Conservation (phyloP, 2,888 invertebrate genomes). For the Hypena proboscidalis region DNA sequence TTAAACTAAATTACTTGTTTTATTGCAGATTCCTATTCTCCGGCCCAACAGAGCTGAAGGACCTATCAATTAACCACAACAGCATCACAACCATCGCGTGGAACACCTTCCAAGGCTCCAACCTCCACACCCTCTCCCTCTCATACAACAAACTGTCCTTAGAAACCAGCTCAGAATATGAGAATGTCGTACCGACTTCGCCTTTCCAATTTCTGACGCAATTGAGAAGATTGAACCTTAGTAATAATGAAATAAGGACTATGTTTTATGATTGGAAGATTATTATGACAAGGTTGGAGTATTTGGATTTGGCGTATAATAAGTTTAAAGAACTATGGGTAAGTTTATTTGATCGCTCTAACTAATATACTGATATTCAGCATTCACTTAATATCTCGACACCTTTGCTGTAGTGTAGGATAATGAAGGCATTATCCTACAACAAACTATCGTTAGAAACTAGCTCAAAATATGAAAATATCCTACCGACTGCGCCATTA, state of each 20-base stretch:
- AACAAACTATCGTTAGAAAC: too few relatives aligned
- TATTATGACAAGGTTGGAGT: background rate
- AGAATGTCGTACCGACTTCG: background rate
- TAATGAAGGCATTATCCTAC: too few relatives aligned
- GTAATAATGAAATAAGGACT: slow-evolving; percentile 12
- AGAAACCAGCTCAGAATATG: background rate
- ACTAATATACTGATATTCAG: too few relatives aligned
- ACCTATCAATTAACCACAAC: slow-evolving; percentile 41
- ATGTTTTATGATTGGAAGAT: slow-evolving; percentile 30
- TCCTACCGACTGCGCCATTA: too few relatives aligned
- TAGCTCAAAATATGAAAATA: too few relatives aligned
- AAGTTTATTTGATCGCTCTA: too few relatives aligned
- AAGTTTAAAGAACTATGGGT: slow-evolving; percentile 13
- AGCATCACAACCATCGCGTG: slow-evolving; percentile 22
- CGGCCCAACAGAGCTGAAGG: slow-evolving; percentile 19
- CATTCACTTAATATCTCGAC: too few relatives aligned
- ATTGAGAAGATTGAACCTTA: slow-evolving; percentile 17
- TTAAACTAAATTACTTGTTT: background rate
- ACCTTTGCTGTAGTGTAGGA: too few relatives aligned
- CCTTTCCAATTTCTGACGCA: slow-evolving; percentile 12
- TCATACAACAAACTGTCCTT: slow-evolving; percentile 39
- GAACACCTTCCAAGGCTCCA: slow-evolving; percentile 10
- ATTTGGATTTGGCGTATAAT: slow-evolving; percentile 22
- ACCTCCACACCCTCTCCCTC: slow-evolving; percentile 30
- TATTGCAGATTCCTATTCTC: slow-evolving; percentile 35